These are phyloP conservation scores for Antheraea mylitta DNA, from an alignment of 1,140 invertebrate genomes.

Conservation along the genomic window DNA sequence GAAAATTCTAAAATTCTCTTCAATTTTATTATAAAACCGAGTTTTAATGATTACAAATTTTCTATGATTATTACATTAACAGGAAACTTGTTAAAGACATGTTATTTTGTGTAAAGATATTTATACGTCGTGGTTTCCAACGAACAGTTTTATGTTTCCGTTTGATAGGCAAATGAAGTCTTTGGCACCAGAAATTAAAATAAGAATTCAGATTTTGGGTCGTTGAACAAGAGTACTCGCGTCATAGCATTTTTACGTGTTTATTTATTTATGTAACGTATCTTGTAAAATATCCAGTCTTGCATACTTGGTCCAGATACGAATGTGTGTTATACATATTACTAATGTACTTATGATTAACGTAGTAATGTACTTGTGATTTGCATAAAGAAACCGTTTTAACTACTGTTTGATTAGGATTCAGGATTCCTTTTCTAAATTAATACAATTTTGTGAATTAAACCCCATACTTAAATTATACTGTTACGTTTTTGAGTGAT, in stretches of 20 bases:
- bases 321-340: neutral
- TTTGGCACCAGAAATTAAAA: slow-evolving; percentile 10
- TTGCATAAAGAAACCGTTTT: too few species aligned
- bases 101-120: slow-evolving; percentile 20
- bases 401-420: too few species aligned
- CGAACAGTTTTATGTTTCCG: slow-evolving; percentile 28
- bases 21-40: neutral
- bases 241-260: slow-evolving; percentile 4
- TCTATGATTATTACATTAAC: neutral
- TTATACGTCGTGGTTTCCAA: slow-evolving; percentile 21
- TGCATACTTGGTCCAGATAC: neutral
- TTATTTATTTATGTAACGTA: neutral
- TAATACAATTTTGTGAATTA: too few species aligned
- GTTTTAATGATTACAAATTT: neutral
- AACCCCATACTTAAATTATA: too few species aligned
- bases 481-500: too few species aligned
- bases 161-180: slow-evolving; percentile 12
- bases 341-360: neutral
- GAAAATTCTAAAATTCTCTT: neutral
- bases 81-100: slow-evolving; percentile 21
- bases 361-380: neutral
- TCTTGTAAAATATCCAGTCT: neutral
- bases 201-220: neutral
- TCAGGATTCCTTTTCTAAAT: too few species aligned
- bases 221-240: slow-evolving; percentile 7